Evolutionary conservation across 2,113 vertebrate genomes (phyloP).

Genomic region (Pycnonotus jocosus): DNA sequence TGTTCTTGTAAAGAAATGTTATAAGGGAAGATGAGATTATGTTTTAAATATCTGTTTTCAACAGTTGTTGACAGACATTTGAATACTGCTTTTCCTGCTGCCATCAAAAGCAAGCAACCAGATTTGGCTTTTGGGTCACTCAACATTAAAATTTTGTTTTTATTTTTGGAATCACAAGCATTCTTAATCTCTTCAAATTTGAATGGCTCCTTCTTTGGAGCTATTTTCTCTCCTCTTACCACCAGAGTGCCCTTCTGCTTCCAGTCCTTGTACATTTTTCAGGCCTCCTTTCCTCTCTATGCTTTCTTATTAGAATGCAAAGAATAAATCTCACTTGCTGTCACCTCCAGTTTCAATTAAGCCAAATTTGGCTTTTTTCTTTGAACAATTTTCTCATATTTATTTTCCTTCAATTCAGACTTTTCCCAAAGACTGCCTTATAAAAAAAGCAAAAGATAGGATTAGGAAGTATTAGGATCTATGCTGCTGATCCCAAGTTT

Average conservation of each 20-base stretch:
- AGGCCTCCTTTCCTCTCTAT: not conserved
- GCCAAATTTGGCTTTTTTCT: not conserved
- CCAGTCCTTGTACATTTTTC: not conserved
- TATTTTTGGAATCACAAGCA: not conserved
- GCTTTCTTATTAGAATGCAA: not conserved
- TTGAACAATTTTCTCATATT: not conserved
- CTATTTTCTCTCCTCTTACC: not conserved
- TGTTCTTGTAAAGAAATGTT: not conserved
- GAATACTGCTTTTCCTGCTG: not conserved
- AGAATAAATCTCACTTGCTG: not conserved
- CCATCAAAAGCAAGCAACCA: not conserved
- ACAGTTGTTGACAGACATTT: not conserved
- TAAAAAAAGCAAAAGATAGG: not conserved
- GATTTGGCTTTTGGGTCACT: not conserved
- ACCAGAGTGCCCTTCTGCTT: not conserved
- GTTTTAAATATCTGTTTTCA: not conserved
- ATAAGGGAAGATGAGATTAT: not conserved
- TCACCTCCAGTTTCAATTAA: not conserved
- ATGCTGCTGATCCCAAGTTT: not conserved
- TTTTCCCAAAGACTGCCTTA: not conserved
- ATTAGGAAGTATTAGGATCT: not conserved
- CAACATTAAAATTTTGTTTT: not conserved
- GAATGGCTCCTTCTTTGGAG: not conserved
- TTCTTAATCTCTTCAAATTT: not conserved
- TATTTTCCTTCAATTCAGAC: not conserved